Base-by-base conservation (phyloP, 1,140 invertebrate species). In the Drosophila eugracilis region DNA sequence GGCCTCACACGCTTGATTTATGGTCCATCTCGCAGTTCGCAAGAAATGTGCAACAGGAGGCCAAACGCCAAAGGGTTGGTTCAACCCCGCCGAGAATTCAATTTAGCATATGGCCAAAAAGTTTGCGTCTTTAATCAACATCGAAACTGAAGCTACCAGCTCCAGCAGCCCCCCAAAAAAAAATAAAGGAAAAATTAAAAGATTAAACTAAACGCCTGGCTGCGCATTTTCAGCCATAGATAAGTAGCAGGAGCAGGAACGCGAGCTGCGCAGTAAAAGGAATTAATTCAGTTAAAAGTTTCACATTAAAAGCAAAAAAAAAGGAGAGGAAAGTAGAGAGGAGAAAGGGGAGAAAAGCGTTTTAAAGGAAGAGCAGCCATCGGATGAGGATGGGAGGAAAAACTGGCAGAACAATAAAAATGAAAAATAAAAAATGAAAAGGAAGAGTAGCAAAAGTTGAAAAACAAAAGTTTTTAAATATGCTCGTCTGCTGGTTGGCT, bases 211-310 rank as follows among this genome's bases (percentile, higher is more conserved):
- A 76, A 76, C 73, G 72, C 74, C 54, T 75, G 62, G 49, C 42
- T 88, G 84, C 65, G 58, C 78, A 67, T 67, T 74, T 44, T 21
- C 47, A 41, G 57, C 73, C 52, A 57, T 59, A 88, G 83, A 86
- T 88, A 86, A 78, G 75, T 85, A 85, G 37, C 48, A 75, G 72
- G 36, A 42, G 39, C 81, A 60, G 36, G 17, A 74, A 50, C 45
- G 41, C 32, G 58, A 30, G 66, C 44, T 73, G 69, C 49, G 53
- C 78, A 75, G 78, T 71, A 88, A 88, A 86, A 83, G 75, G 75
- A 88, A 88, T 88, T 88, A 88, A 88, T 88, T 88, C 75, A 83
- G 75, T 88, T 88, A 88, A 88, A 88, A 88, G 83, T 88, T 88
- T 83, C 62, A 65, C 83, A 84, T 88, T 83, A 83, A 83, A 78